Evolutionary conservation across 2,797 vertebrate genomes (phyloP).

Genomic region (Tadarida brasiliensis): DNA sequence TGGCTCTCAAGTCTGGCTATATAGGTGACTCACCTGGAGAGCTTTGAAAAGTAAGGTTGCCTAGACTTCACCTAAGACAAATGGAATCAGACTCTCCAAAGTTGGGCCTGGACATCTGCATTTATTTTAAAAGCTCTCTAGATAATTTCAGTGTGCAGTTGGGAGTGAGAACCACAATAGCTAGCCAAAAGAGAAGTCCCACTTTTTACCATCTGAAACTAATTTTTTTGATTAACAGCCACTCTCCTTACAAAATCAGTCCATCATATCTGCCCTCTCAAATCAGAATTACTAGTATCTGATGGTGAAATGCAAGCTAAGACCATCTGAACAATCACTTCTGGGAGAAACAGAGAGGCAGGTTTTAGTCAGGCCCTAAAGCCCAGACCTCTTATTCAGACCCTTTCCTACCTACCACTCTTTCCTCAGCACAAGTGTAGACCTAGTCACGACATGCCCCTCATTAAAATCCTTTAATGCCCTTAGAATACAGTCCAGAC

Average conservation of each 20-base stretch:
- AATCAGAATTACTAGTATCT: neutral
- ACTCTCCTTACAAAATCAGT: slow-evolving; percentile 8
- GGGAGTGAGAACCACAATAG: neutral
- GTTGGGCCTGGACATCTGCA: neutral
- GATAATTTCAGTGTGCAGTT: neutral
- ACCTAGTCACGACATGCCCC: neutral
- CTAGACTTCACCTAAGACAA: neutral
- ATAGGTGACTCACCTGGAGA: neutral
- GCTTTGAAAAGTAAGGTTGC: neutral
- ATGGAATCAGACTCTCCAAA: neutral
- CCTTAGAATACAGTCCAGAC: neutral
- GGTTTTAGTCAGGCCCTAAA: neutral
- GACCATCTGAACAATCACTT: slow-evolving; percentile 5
- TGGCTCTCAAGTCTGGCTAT: neutral
- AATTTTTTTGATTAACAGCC: neutral
- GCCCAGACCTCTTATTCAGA: neutral
- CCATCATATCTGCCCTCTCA: neutral
- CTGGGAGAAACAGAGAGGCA: neutral
- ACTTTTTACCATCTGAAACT: slow-evolving; percentile 13
- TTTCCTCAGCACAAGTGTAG: neutral
- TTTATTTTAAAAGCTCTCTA: neutral
- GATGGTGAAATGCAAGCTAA: neutral
- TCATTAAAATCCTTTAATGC: neutral
- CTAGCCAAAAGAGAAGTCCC: neutral
- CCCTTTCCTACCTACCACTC: neutral